These are phyloP conservation scores for Drosophila dives DNA, from an alignment of 2,888 invertebrate species.

Conservation along the genomic window DNA sequence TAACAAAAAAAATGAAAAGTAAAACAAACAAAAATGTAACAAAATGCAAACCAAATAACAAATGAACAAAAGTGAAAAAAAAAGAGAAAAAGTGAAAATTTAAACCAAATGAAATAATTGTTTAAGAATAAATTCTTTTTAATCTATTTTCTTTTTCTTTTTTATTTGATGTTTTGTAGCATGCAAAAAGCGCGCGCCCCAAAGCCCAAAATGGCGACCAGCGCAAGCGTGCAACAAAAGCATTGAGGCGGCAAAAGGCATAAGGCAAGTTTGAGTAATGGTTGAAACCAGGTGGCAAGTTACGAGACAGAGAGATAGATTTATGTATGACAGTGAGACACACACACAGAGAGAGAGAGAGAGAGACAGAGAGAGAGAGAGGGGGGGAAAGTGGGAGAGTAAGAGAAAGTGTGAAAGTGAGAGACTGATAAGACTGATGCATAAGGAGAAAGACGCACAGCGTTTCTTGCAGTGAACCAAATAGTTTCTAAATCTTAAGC, in stretches of 20 bases:
- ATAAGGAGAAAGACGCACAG: conserved; percentile 8
- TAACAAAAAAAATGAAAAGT: neutral
- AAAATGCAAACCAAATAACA: conserved; percentile 7
- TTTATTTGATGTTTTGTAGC: neutral
- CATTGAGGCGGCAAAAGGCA: conserved; percentile 15
- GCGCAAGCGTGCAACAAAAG: conserved; percentile 48
- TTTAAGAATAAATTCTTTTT: neutral
- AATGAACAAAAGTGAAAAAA: conserved; percentile 15
- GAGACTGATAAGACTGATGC: neutral
- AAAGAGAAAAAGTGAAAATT: conserved; percentile 6
- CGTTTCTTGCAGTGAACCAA: conserved; percentile 3
- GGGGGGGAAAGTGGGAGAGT: conserved; percentile 12
- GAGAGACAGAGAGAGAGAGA: neutral
- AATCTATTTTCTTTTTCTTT: neutral
- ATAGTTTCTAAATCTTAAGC: neutral
- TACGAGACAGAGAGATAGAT: conserved; percentile 1
- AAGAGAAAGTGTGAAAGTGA: conserved; percentile 8
- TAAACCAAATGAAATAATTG: neutral
- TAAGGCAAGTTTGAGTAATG: conserved; percentile 6
- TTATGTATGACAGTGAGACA: neutral
- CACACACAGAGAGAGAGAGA: neutral
- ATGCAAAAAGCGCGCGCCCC: conserved; percentile 43
- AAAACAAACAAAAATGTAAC: conserved; percentile 25
- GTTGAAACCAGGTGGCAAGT: neutral
- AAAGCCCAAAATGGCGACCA: conserved; percentile 10